phyloP scores from a whole-genome alignment of 2,888 invertebrate genomes.

The Microdon myrmicae region DNA sequence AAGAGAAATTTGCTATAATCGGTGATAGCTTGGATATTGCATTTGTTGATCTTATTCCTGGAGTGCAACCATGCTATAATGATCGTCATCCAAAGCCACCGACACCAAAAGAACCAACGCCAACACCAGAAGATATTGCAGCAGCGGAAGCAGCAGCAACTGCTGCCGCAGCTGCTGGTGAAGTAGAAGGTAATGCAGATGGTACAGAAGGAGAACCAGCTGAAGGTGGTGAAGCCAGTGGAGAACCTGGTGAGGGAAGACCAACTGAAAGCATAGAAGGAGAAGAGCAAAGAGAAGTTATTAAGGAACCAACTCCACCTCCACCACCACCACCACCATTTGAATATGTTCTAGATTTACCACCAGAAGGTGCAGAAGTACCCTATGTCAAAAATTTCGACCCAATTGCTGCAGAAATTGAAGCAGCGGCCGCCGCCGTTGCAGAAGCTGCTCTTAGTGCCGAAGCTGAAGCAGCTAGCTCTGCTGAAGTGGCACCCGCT shows the following conservation, averaged over 20 bases:
- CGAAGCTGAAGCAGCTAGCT: constrained; percentile 57
- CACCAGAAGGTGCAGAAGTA: constrained; percentile 67
- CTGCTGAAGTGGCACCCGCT: constrained; percentile 57
- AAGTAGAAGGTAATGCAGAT: constrained; percentile 53
- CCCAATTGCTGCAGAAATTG: constrained; percentile 57
- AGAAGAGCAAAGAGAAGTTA: constrained; percentile 55
- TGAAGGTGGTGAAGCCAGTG: constrained; percentile 54
- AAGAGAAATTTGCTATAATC: constrained; percentile 92
- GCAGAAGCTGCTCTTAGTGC: constrained; percentile 54
- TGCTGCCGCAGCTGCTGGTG: constrained; percentile 47
- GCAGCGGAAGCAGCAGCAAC: constrained; percentile 58
- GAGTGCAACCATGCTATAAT: constrained; percentile 68
- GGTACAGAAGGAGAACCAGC: constrained; percentile 50
- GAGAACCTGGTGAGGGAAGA: constrained; percentile 54
- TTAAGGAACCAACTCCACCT: constrained; percentile 61
- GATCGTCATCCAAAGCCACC: constrained; percentile 67
- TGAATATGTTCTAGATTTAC: constrained; percentile 65
- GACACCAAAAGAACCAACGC: constrained; percentile 62
- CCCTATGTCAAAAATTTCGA: constrained; percentile 67
- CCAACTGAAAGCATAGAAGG: constrained; percentile 45
- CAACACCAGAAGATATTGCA: constrained; percentile 63
- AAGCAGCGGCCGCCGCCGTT: constrained; percentile 58
- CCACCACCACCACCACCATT: constrained; percentile 67
- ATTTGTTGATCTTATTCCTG: constrained; percentile 83
- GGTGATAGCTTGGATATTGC: constrained; percentile 93